Base-by-base conservation (phyloP, 23 tunicate species). In the Styela clava region DNA sequence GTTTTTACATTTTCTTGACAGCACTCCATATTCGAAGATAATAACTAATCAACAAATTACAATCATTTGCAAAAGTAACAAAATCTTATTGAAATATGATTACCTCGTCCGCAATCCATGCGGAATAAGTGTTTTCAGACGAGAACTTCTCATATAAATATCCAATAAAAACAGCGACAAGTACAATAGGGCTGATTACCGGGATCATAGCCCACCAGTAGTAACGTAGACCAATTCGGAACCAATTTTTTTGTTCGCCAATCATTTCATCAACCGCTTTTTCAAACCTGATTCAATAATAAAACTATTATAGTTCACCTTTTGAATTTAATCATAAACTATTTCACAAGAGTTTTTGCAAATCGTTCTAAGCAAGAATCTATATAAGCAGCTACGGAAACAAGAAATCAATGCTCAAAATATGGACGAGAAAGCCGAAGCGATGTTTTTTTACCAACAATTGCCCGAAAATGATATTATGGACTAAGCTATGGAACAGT, bases 201-300 rank as follows among this genome's bases (percentile, higher is more conserved):
- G 97, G 97, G 28, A 91, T 76, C 12, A 89, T 91, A 2, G 74
- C 81, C 89, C 97, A 81, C 97, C 97, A 91, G 78, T 79, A 91
- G 44, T 64, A 91, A 34, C 65, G 69, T 73, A 78, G 51, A 23
- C 62, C 83, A 37, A 28, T 86, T 61, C 84, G 74, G 44, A 91
- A 82, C 71, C 84, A 52, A 33, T 69, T 91, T 26, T 69, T 23
- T 44, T 87, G 73, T 7, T 74, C 78, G 26, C 80, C 85, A 34
- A 91, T 32, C 35, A 83, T 69, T 36, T 85, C 52, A n/a, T 31
- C 33, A 33, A 89, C 35, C 33, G 81, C 86, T 1, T 35, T 33
- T 64, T 77, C 72, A 79, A 69, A 89, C 65, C 95, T 89, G 88
- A 5, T n/a, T n/a, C n/a, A n/a, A n/a, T n/a, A n/a, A n/a, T n/a